Percentiles rank a stretch among this genome's conserved stretches.
phyloP scores from a whole-genome alignment of 2,797 vertebrate species.

The Ctenochaetus hawaiiensis region DNA sequence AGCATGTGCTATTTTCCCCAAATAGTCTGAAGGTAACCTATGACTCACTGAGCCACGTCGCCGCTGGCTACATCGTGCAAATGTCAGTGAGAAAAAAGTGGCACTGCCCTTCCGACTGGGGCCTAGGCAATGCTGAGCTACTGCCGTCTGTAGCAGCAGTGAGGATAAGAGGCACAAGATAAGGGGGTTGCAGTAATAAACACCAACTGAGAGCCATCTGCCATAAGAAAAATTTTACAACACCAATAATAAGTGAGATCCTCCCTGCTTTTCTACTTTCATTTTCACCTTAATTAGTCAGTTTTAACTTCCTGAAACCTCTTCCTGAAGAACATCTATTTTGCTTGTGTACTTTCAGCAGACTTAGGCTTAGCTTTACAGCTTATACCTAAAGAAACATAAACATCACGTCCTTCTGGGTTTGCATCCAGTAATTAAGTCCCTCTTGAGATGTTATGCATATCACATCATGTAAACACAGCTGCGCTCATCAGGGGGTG shows the following conservation, averaged over 20 bases:
- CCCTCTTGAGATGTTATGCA: conserved; percentile 13
- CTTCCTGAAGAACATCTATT: neutral
- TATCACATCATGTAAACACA: conserved; percentile 36
- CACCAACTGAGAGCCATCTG: conserved; percentile 65
- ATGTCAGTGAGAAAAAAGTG: conserved; percentile 31
- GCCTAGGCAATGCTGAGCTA: conserved; percentile 9
- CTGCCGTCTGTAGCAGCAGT: conserved; percentile 12
- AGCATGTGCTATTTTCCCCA: conserved; percentile 53
- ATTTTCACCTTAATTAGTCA: conserved; percentile 3
- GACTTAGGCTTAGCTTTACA: neutral
- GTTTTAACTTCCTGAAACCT: neutral
- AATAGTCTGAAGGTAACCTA: conserved; percentile 51
- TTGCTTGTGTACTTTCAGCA: conserved; percentile 2
- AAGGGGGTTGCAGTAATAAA: conserved; percentile 39
- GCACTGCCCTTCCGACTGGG: conserved; percentile 31
- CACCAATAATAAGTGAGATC: conserved; percentile 30
- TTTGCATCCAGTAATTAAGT: conserved; percentile 16
- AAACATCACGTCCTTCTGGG: conserved; percentile 1
- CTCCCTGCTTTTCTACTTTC: conserved; percentile 32
- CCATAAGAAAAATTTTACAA: conserved; percentile 25
- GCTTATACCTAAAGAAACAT: neutral
- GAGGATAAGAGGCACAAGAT: conserved; percentile 19
- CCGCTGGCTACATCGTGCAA: conserved; percentile 23
- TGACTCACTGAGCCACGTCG: conserved; percentile 68
- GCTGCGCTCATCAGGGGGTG: neutral